These are phyloP conservation scores for Mormyrus iriodes DNA, from an alignment of 2,113 vertebrate species.

Conservation along the genomic window DNA sequence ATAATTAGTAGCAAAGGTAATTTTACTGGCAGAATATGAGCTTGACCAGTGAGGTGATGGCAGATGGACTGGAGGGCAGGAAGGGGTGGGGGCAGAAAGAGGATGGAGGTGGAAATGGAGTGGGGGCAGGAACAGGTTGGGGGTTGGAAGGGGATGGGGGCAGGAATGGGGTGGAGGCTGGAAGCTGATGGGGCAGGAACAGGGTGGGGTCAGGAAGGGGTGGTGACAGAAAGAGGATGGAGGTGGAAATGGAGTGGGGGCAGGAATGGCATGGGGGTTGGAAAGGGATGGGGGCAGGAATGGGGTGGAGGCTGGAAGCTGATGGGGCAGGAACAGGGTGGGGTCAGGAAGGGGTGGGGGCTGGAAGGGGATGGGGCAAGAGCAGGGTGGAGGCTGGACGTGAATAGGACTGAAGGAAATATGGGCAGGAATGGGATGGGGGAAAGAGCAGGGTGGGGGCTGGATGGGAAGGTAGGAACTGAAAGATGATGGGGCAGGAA, in stretches of 20 bases:
- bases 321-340: background rate
- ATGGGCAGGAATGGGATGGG: too few relatives aligned
- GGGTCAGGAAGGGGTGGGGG: background rate
- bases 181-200: background rate
- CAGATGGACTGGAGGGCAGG: background rate
- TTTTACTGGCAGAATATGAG: background rate
- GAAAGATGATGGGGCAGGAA: too few relatives aligned
- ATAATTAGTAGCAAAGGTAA: slow-evolving; percentile 18
- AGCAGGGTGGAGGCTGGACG: background rate
- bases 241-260: background rate
- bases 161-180: background rate
- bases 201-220: background rate
- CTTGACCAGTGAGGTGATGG: background rate
- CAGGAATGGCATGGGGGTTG: background rate
- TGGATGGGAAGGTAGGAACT: too few relatives aligned
- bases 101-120: background rate
- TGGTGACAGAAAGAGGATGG: background rate
- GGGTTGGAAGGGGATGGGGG: background rate
- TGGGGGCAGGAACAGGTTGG: background rate
- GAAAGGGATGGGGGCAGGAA: background rate
- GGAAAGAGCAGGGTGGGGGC: too few relatives aligned
- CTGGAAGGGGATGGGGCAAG: background rate
- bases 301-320: background rate
- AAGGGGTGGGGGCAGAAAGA: background rate
- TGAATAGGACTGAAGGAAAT: too few relatives aligned